Conservation (phyloP, 2,113 vertebrate genomes). For the Gila orcuttii region DNA sequence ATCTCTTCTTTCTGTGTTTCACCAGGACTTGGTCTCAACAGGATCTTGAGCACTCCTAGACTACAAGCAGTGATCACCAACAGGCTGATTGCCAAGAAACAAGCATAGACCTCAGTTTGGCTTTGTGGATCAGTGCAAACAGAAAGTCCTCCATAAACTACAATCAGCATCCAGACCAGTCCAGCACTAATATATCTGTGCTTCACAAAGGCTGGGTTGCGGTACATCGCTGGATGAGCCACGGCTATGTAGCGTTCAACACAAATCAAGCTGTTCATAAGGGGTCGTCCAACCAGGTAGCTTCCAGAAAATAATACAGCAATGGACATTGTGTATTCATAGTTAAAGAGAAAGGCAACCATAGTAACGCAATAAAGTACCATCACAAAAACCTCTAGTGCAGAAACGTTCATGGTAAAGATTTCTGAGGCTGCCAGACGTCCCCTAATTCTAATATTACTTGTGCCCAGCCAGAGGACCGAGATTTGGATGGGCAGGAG, state of each 20-base stretch:
- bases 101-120: not conserved
- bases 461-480: conserved; percentile 15
- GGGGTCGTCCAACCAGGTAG: not conserved
- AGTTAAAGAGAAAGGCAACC: not conserved
- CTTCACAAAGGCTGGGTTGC: not conserved
- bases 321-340: not conserved
- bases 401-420: not conserved
- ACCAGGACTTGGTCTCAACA: conserved; percentile 30
- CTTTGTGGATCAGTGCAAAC: not conserved
- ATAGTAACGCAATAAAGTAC: not conserved
- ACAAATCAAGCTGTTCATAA: conserved; percentile 38
- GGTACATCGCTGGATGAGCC: conserved; percentile 15
- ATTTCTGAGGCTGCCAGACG: conserved; percentile 6
- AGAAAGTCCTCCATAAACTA: not conserved
- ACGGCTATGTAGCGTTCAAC: conserved; percentile 37
- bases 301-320: not conserved
- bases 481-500: conserved; percentile 20
- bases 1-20: conserved; percentile 9
- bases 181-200: not conserved
- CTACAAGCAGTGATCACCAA: conserved; percentile 1
- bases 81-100: not conserved
- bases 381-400: not conserved
- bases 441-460: not conserved
- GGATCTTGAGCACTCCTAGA: conserved; percentile 2
- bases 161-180: conserved; percentile 9